Percentiles rank a stretch among this genome's conserved stretches.
These are phyloP conservation scores for Onchidella celtica DNA, from an alignment of 2,888 invertebrate species.

Conservation along the genomic window DNA sequence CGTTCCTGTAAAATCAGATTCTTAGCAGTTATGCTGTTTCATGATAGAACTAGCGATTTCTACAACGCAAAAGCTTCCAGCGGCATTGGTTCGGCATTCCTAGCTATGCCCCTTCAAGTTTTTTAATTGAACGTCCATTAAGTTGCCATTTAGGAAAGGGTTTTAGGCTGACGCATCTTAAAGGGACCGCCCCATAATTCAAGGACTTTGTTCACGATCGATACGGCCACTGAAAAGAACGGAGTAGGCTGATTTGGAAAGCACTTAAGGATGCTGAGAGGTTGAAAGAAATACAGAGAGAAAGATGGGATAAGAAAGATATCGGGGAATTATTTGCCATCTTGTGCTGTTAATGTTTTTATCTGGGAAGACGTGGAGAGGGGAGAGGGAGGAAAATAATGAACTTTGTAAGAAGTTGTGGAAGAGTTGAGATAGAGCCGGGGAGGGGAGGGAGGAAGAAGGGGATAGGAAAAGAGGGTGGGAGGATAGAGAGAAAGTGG, in stretches of 20 bases:
- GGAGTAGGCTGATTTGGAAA: constrained; percentile 7
- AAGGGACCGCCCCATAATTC: constrained; percentile 14
- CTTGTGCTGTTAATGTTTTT: too few species aligned
- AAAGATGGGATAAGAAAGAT: not conserved
- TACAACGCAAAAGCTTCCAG: too few species aligned
- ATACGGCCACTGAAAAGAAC: constrained; percentile 25
- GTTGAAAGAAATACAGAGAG: not conserved
- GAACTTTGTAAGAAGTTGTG: not conserved
- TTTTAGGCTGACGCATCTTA: constrained; percentile 9
- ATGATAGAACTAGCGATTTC: too few species aligned
- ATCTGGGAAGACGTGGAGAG: not conserved
- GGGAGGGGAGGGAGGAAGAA: not conserved
- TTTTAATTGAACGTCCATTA: constrained; percentile 40
- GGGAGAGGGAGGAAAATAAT: not conserved
- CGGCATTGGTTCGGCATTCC: too few species aligned
- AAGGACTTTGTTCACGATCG: constrained; percentile 22
- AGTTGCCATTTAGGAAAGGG: constrained; percentile 26
- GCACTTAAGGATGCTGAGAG: not conserved
- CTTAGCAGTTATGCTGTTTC: too few species aligned
- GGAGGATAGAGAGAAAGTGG: not conserved
- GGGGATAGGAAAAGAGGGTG: too few species aligned
- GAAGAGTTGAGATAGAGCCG: not conserved
- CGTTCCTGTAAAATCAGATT: too few species aligned
- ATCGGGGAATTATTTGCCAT: too few species aligned
- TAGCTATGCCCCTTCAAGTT: not conserved